Base-by-base conservation (phyloP, 1,140 invertebrate species). In the Drosophila setifemur region DNA sequence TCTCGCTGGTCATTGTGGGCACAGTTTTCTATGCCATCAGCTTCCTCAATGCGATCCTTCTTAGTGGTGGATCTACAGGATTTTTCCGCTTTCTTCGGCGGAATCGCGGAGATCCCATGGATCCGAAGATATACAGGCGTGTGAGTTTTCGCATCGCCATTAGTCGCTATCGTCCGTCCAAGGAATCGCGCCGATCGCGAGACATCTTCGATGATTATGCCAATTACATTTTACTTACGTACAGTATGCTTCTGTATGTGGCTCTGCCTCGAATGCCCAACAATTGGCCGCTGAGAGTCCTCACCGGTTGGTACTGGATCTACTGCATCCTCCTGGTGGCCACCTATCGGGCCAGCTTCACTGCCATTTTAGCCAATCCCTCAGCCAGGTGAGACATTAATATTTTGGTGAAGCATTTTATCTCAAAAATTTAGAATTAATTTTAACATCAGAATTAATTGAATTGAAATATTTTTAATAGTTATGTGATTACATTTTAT, bases 231-330 rank as follows among this genome's bases (percentile, higher is more conserved):
- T 90, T 96, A 4, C 95, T 96, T 58, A 95, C 95, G 0, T 96
- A 94, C 67, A 94, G 95, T 50, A 96, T 96, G 95, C 88, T 96
- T 14, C 89, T 96, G 1, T 92, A 95, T 68, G 94, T 96, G 12
- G 95, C 95, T 0, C 69, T 96, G 35, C 95, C 95, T 0, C 93
- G 93, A 73, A 90, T 96, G 55, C 95, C 95, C 0, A 92, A 91
- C 6, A 94, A 94, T 18, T 96, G 95, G 95, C 94, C 95, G 0
- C 90, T 96, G 29, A 91, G 95, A 26, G 89, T 96, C 9, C 91
- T 96, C 7, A 95, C 95, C 12, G 95, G 95, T 1, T 96, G 95
- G 93, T 96, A 96, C 90, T 96, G 95, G 95, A 82, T 96, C 0
- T 97, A 96, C 76, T 95, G 94, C 74, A 93, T 96, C 47, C 91